Base-by-base conservation (phyloP, 2,888 invertebrate genomes). In the Sinodicranocentrus sp. region DNA sequence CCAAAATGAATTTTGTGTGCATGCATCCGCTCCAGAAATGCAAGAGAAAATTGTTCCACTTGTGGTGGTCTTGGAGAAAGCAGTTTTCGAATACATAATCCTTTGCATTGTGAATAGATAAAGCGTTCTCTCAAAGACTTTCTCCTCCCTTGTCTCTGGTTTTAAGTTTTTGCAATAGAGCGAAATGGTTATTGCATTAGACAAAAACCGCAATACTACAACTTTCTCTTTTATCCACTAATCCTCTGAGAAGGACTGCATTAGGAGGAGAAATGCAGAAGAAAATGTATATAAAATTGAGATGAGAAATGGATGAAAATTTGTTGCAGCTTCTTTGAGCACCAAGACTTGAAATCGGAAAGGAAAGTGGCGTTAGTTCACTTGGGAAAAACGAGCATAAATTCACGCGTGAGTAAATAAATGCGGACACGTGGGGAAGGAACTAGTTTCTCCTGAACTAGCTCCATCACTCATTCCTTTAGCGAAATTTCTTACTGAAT, bases 391-490 rank as follows among this genome's bases (percentile, higher is more conserved):
- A 19, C 52, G 52, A 59, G 59, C 77, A 78, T 78, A 70, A 78
- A 78, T 78, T 78, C 44, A 78, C 59, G 68, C 70, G 13, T 17
- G 44, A 78, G 70, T 61, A 68, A 78, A 78, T 78, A 70, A 78
- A 59, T 70, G 59, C 59, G 48, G 78, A 78, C 54, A 67, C 19
- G 19, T 39, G 39, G 39, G 13, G 13, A n/a, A 48, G 48, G 48
- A 48, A n/a, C 33, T 33, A n/a, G n/a, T n/a, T 10, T 10, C 33
- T 33, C 33, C 3, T 6, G 10, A 33, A 33, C 33, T 33, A 33
- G n/a, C 33, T 33, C 33, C 33, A 33, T 33, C 33, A 33, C 33
- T 10, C 33, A 33, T 33, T 33, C 10, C 33, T 10, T 33, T 33
- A n/a, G n/a, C n/a, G n/a, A n/a, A n/a, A n/a, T n/a, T n/a, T n/a